A percentile compares a stretch with the other conserved stretches of the same genome.
These are phyloP conservation scores for Dallia pectoralis DNA, from an alignment of 2,797 vertebrate species.

Conservation along the genomic window DNA sequence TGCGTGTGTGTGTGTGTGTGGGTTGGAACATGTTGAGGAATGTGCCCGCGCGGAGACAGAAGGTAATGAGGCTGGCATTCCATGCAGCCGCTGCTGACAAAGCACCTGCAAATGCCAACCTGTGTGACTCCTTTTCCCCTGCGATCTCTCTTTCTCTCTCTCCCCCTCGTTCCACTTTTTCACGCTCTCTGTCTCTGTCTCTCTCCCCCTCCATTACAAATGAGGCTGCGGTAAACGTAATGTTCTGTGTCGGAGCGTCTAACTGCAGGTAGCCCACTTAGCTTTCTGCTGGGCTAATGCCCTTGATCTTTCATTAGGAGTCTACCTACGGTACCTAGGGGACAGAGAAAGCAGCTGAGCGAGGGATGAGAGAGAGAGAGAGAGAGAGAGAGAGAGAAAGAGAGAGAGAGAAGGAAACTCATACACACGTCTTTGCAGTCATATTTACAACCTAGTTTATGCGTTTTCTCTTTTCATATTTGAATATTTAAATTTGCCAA, in stretches of 20 bases:
- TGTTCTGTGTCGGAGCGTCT: slow-evolving; percentile 61
- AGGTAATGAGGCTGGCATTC: slow-evolving; percentile 60
- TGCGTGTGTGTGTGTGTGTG: neutral
- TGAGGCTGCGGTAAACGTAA: slow-evolving; percentile 69
- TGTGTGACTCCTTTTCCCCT: slow-evolving; percentile 35
- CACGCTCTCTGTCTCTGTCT: slow-evolving; percentile 8
- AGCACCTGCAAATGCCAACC: slow-evolving; percentile 54
- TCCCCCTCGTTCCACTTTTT: slow-evolving; percentile 1
- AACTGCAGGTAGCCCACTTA: slow-evolving; percentile 59
- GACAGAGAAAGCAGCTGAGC: slow-evolving; percentile 31
- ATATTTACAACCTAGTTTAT: neutral
- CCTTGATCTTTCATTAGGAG: slow-evolving; percentile 64
- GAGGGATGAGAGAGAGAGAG: slow-evolving; percentile 10
- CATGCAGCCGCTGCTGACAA: slow-evolving; percentile 49
- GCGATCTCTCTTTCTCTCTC: neutral
- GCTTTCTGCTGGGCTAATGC: slow-evolving; percentile 45
- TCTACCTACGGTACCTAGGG: slow-evolving; percentile 52
- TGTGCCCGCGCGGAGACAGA: slow-evolving; percentile 11
- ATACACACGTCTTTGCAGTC: slow-evolving; percentile 14
- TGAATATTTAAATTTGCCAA: slow-evolving; percentile 1
- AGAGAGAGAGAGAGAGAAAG: slow-evolving; percentile 23
- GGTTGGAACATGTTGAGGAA: slow-evolving; percentile 33
- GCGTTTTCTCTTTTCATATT: neutral
- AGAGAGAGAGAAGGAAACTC: neutral
- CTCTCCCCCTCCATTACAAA: slow-evolving; percentile 51